Evolutionary conservation across 2,797 vertebrate genomes (phyloP).

Genomic region (Sebastes ruberrimus): DNA sequence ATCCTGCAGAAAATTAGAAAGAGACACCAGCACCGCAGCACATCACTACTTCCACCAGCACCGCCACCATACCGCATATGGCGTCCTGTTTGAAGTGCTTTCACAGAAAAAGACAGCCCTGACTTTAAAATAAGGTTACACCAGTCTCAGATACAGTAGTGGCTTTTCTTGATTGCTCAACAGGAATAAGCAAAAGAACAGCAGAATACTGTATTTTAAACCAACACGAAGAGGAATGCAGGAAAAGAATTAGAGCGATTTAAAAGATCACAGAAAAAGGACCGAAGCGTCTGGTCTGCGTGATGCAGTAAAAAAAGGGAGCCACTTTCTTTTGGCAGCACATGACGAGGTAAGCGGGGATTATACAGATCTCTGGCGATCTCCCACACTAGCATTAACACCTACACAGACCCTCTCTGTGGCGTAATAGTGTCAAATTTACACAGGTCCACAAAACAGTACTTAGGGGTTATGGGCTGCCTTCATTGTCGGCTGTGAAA

Average conservation of each 20-base stretch:
- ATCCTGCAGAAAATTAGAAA: slow-evolving; percentile 45
- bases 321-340: slow-evolving; percentile 20
- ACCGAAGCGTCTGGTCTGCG: neutral
- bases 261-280: slow-evolving; percentile 5
- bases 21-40: slow-evolving; percentile 11
- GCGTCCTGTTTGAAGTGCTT: neutral
- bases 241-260: neutral
- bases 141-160: neutral
- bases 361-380: slow-evolving; percentile 56
- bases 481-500: slow-evolving; percentile 68
- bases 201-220: neutral
- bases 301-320: slow-evolving; percentile 11
- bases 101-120: neutral
- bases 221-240: neutral
- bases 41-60: slow-evolving; percentile 25
- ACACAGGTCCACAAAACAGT: slow-evolving; percentile 75
- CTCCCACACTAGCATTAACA: slow-evolving; percentile 72
- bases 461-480: slow-evolving; percentile 71
- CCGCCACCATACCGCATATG: neutral
- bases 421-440: slow-evolving; percentile 77
- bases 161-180: neutral
- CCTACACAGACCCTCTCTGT: slow-evolving; percentile 69
- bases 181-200: slow-evolving; percentile 1
- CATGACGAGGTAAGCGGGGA: slow-evolving; percentile 49
- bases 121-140: neutral